Conservation (phyloP, 2,797 vertebrate species). For the Sebastes alutus region DNA sequence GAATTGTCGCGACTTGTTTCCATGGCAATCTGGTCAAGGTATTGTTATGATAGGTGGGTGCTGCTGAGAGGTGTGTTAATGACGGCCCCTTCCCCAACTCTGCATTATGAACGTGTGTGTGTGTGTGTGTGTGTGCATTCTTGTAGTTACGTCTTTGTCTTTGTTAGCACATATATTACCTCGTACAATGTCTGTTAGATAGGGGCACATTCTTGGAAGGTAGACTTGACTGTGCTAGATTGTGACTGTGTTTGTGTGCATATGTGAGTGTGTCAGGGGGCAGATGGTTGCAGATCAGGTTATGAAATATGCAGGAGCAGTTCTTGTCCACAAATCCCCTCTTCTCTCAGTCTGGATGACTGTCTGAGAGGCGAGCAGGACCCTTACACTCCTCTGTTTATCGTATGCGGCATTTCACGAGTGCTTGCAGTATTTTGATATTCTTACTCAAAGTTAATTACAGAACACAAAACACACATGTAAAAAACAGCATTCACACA, state of each 20-base stretch:
- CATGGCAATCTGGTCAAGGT: conserved; percentile 18
- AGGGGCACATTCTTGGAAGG: not conserved
- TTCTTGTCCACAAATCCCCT: conserved; percentile 30
- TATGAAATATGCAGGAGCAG: conserved; percentile 70
- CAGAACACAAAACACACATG: not conserved
- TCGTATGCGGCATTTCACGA: not conserved
- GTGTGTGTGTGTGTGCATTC: not conserved
- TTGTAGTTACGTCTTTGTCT: not conserved
- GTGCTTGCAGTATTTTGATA: conserved; percentile 10
- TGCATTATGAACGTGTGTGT: not conserved
- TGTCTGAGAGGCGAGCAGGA: conserved; percentile 31
- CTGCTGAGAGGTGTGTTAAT: conserved; percentile 5
- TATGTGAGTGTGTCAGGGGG: conserved; percentile 27
- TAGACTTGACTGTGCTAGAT: not conserved
- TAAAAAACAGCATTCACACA: not conserved
- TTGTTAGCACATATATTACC: not conserved
- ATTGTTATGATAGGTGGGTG: not conserved
- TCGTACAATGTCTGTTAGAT: not conserved
- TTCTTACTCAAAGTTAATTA: conserved; percentile 25
- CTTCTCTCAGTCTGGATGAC: conserved; percentile 36
- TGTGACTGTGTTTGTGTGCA: conserved; percentile 1
- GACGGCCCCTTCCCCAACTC: not conserved
- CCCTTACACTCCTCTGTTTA: not conserved
- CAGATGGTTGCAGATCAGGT: conserved; percentile 63
- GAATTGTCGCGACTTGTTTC: conserved; percentile 23